Conservation (phyloP, 2,113 vertebrate genomes). For the Phrynosoma platyrhinos region DNA sequence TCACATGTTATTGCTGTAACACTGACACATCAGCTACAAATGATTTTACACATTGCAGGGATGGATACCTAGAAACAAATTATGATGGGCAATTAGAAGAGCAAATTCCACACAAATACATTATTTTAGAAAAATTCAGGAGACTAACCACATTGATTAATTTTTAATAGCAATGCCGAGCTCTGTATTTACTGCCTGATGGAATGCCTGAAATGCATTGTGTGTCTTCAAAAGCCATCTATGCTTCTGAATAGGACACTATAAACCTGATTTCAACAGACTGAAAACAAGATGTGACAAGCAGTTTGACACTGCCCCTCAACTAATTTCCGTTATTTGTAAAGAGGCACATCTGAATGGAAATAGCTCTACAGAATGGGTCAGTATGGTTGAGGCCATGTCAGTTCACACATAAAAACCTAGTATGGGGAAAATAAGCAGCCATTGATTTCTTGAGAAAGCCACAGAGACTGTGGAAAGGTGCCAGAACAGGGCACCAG, state of each 20-base stretch:
- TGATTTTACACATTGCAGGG: conserved; percentile 59
- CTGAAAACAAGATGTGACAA: conserved; percentile 90
- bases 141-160: conserved; percentile 83
- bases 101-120: conserved; percentile 72
- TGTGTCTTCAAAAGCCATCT: conserved; percentile 74
- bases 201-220: conserved; percentile 81
- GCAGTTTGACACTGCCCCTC: conserved; percentile 83
- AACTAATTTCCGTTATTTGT: conserved; percentile 86
- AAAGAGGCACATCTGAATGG: conserved; percentile 83
- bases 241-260: conserved; percentile 79
- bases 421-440: conserved; percentile 78
- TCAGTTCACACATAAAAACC: conserved; percentile 80
- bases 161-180: conserved; percentile 81
- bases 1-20: conserved; percentile 52
- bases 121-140: conserved; percentile 75
- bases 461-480: conserved; percentile 74
- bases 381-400: conserved; percentile 77
- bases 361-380: conserved; percentile 81
- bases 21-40: conserved; percentile 65
- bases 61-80: conserved; percentile 62
- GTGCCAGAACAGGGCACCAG: conserved; percentile 81
- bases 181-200: conserved; percentile 79
- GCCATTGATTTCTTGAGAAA: conserved; percentile 85
- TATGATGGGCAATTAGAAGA: conserved; percentile 71
- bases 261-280: conserved; percentile 85